A percentile compares a stretch with the other conserved stretches of the same genome.
phyloP scores from a whole-genome alignment of 2,797 vertebrate species.

The Varecia variegata region DNA sequence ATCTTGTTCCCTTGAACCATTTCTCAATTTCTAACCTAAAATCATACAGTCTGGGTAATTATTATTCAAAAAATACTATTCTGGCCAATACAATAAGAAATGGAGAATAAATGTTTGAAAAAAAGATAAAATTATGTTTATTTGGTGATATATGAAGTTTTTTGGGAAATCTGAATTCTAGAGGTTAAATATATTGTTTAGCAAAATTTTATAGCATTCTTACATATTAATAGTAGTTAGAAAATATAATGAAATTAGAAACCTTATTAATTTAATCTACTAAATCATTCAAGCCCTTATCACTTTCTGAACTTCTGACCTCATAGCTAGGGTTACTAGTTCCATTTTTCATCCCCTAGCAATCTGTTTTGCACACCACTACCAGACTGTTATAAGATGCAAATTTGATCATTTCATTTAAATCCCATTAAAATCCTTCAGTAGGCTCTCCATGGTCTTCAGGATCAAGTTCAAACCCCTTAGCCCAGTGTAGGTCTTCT shows the following conservation, averaged over 20 bases:
- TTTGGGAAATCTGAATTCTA: constrained; percentile 25
- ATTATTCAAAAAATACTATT: not conserved
- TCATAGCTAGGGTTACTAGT: not conserved
- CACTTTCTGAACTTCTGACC: not conserved
- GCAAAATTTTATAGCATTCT: not conserved
- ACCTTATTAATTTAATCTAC: not conserved
- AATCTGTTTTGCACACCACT: not conserved
- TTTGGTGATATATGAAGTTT: constrained; percentile 23
- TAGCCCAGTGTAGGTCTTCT: not conserved
- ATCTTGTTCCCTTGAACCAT: not conserved
- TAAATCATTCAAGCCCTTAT: not conserved
- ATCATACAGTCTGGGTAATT: not conserved
- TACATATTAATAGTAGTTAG: not conserved
- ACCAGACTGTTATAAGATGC: not conserved
- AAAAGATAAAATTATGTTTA: not conserved
- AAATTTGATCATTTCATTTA: not conserved
- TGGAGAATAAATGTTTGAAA: constrained; percentile 30
- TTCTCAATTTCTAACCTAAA: constrained; percentile 43
- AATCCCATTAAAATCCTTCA: not conserved
- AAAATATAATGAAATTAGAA: not conserved
- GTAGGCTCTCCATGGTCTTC: not conserved
- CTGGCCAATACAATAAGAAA: constrained; percentile 9
- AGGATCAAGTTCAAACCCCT: not conserved
- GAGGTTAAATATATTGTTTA: constrained; percentile 9
- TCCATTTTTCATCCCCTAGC: not conserved